Evolutionary conservation across 2,888 invertebrate species (phyloP).

Genomic region (Ditylenchus weischeri): DNA sequence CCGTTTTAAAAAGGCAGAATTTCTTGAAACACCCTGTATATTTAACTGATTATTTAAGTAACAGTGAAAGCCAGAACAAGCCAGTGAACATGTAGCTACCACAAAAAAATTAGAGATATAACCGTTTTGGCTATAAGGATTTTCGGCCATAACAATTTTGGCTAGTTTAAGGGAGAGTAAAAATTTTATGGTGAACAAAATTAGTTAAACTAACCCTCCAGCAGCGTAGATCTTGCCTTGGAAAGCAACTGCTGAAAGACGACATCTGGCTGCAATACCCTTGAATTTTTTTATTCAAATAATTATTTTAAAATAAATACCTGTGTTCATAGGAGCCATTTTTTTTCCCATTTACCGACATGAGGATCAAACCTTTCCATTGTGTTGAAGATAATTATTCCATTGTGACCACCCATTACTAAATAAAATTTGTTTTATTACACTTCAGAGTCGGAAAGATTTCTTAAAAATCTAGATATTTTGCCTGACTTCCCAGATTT

Average conservation of each 20-base stretch:
- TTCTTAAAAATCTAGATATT: too few relatives aligned
- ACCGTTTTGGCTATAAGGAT: too few relatives aligned
- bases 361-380: constrained; percentile 77
- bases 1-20: too few relatives aligned
- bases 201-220: constrained; percentile 63
- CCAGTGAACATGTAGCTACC: too few relatives aligned
- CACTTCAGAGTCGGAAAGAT: too few relatives aligned
- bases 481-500: too few relatives aligned
- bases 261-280: constrained; percentile 65
- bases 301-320: background rate
- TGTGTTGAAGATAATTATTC: constrained; percentile 69
- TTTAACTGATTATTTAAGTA: too few relatives aligned
- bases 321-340: constrained; percentile 72
- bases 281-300: background rate
- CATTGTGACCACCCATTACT: constrained; percentile 78
- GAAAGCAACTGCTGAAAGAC: constrained; percentile 77
- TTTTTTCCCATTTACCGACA: constrained; percentile 71
- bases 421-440: background rate
- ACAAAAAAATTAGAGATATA: too few relatives aligned
- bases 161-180: too few relatives aligned
- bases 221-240: constrained; percentile 79
- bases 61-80: too few relatives aligned
- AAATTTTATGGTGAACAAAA: background rate
- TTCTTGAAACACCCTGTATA: too few relatives aligned
- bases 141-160: too few relatives aligned